A percentile compares a stretch with the other conserved stretches of the same genome.
Evolutionary conservation across 2,113 vertebrate species (phyloP).

Genomic region (Solenodon paradoxus): DNA sequence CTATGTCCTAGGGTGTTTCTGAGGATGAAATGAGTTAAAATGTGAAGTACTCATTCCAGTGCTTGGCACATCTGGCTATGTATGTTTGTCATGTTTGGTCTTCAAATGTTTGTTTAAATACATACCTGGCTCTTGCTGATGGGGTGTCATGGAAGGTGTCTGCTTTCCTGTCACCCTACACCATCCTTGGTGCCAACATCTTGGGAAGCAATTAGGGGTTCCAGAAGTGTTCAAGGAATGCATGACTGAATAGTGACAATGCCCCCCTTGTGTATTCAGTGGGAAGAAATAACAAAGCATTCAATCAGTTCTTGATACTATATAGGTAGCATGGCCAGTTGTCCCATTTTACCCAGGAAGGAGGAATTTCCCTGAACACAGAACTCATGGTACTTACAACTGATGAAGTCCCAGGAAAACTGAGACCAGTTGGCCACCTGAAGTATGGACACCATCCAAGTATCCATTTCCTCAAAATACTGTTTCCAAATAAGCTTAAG

Average conservation of each 20-base stretch:
- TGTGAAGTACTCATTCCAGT: background rate
- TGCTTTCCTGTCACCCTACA: background rate
- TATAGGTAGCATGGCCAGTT: background rate
- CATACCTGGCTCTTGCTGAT: background rate
- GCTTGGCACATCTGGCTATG: background rate
- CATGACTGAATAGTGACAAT: conserved; percentile 43
- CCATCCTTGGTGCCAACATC: background rate
- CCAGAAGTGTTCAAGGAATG: conserved; percentile 17
- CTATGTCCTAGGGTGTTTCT: background rate
- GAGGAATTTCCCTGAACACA: background rate
- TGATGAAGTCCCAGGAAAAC: background rate
- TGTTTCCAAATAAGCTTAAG: background rate
- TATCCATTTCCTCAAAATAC: background rate
- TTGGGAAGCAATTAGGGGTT: background rate
- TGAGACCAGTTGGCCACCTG: background rate
- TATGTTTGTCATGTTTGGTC: background rate
- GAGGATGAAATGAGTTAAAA: background rate
- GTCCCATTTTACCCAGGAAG: background rate
- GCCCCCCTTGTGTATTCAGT: conserved; percentile 57
- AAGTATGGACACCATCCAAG: background rate
- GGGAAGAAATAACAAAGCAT: conserved; percentile 32
- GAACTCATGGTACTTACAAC: background rate
- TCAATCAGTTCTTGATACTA: background rate
- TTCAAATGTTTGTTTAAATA: background rate
- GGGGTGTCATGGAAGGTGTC: background rate